A percentile compares a stretch with the other conserved stretches of the same genome.
Evolutionary conservation across 2,113 vertebrate genomes (phyloP).

Genomic region (Garra rufa): DNA sequence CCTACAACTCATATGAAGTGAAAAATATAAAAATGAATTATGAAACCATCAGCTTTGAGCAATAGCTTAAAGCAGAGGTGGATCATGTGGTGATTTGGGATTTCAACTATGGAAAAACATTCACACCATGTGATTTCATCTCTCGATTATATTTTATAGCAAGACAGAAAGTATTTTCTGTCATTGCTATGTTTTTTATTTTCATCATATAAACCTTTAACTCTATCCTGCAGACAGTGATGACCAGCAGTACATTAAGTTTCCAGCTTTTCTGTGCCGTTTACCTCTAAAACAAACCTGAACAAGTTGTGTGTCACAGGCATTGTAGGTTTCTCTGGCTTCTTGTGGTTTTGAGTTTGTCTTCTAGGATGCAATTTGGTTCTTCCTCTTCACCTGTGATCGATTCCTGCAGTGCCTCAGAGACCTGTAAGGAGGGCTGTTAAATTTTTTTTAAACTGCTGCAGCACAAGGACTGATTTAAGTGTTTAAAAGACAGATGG

Average conservation of each 20-base stretch:
- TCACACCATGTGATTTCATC: not conserved
- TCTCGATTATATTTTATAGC: not conserved
- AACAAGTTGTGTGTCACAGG: not conserved
- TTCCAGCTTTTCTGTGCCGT: not conserved
- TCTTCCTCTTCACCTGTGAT: constrained; percentile 25
- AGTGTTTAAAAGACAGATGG: constrained; percentile 54
- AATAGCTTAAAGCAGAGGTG: not conserved
- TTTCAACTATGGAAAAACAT: not conserved
- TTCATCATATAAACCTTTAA: not conserved
- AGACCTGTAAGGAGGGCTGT: constrained; percentile 27
- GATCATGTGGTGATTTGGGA: not conserved
- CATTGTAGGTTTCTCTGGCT: not conserved
- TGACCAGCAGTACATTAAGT: not conserved
- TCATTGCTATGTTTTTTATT: not conserved
- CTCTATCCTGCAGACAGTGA: not conserved
- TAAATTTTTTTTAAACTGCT: constrained; percentile 21
- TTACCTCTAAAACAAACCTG: not conserved
- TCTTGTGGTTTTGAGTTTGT: not conserved
- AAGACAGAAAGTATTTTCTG: not conserved
- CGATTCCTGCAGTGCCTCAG: constrained; percentile 24
- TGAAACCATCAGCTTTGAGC: constrained; percentile 3
- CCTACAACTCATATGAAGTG: not conserved
- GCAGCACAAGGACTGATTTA: constrained; percentile 48
- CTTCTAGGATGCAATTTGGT: not conserved
- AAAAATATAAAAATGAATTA: constrained; percentile 10